Evolutionary conservation across 2,888 invertebrate genomes (phyloP), one percentile per base, ranked within the genome.

Genomic region (Pachymerium ferrugineum): DNA sequence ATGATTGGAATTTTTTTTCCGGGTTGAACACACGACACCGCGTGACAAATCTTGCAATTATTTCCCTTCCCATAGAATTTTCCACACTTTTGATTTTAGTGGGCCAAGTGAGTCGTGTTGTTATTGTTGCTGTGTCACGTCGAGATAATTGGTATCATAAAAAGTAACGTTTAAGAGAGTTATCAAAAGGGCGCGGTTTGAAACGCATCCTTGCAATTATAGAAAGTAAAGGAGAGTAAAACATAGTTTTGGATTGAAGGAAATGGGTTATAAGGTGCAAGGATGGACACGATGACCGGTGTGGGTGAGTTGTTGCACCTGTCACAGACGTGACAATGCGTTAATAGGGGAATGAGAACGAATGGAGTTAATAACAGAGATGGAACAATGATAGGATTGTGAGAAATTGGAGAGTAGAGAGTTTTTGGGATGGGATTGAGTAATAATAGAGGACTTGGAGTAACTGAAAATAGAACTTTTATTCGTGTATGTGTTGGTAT

Each of bases 301-400:
- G 8, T 22, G 8, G 47, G 47, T 16, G 47, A 47, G 47, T 47
- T 47, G 47, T 47, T 47, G 47, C 47, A 47, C 47, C 47, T 47
- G 47, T 47, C 47, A 47, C 47, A 47, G 47, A 47, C 47, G 47
- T 47, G 47, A 47, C 47, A 47, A 47, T 47, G 47, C 47, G 47
- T 47, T 47, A 47, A 47, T n/a, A 38, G 1, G 38, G 47, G 47
- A 47, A 47, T 47, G 47, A 22, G 47, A 47, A 47, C 47, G n/a
- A 47, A n/a, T 47, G 47, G 47, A 47, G 16, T 47, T 47, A 47
- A 47, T 47, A 47, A 47, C 22, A 47, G 47, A 47, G 47, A 22
- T 19, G 16, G 47, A 47, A 47, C 47, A 47, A 47, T 47, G n/a
- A 47, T 47, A 47, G 47, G 16, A n/a, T n/a, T n/a, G n/a, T n/a